These are phyloP conservation scores for Opisthograptis luteolata DNA, from an alignment of 2,888 invertebrate species.

Conservation along the genomic window DNA sequence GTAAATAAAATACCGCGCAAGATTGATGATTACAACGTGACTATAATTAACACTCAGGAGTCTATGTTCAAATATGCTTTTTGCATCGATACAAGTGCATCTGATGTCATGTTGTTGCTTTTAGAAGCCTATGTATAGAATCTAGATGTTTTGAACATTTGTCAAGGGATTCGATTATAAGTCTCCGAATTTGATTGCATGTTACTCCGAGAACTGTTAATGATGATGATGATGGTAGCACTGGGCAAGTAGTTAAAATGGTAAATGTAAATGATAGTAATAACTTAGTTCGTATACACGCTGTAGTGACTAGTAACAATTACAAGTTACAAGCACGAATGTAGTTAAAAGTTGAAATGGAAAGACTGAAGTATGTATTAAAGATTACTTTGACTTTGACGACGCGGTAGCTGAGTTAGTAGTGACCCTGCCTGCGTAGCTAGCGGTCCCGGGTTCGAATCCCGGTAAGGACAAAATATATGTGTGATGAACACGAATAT, in stretches of 20 bases:
- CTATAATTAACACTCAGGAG: constrained; percentile 17
- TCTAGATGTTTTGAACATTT: too few relatives aligned
- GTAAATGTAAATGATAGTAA: background rate
- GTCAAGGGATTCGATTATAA: too few relatives aligned
- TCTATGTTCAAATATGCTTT: constrained; percentile 20
- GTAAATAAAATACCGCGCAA: constrained; percentile 25
- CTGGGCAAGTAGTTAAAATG: background rate
- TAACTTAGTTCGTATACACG: background rate
- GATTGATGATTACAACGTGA: constrained; percentile 20
- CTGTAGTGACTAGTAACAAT: too few relatives aligned
- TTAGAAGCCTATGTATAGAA: background rate
- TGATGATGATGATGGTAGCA: background rate
- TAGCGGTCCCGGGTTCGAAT: too few relatives aligned
- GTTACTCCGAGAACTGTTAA: background rate
- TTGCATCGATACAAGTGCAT: constrained; percentile 20
- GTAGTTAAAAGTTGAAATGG: background rate
- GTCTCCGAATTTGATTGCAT: too few relatives aligned
- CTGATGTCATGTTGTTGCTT: constrained; percentile 12
- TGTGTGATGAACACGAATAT: too few relatives aligned
- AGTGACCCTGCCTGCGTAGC: too few relatives aligned
- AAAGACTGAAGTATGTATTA: too few relatives aligned
- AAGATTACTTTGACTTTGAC: too few relatives aligned
- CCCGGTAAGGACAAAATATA: too few relatives aligned
- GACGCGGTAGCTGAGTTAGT: too few relatives aligned
- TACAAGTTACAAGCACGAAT: background rate